Evolutionary conservation across 2,797 vertebrate genomes (phyloP).

Genomic region (Sebastes minor): DNA sequence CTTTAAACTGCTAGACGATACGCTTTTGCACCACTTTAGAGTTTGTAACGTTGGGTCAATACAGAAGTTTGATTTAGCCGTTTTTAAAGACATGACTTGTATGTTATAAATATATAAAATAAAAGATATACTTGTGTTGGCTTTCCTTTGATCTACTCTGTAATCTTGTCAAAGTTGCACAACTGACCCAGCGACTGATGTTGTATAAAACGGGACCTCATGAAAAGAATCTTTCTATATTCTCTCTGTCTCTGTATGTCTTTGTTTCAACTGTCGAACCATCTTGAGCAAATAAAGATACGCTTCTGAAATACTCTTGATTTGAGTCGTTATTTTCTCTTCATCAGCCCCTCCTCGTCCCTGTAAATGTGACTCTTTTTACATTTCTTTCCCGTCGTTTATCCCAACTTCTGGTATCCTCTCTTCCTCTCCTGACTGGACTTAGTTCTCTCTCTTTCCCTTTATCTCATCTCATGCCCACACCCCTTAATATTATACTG

Average conservation of each 20-base stretch:
- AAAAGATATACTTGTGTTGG: slow-evolving; percentile 47
- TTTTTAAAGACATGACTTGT: slow-evolving; percentile 59
- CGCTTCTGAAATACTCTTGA: slow-evolving; percentile 71
- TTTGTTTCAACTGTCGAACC: slow-evolving; percentile 67
- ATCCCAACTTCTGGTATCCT: slow-evolving; percentile 42
- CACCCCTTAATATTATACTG: background rate
- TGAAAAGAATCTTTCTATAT: slow-evolving; percentile 64
- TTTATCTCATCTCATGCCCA: slow-evolving; percentile 24
- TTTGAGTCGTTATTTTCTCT: slow-evolving; percentile 39
- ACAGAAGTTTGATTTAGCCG: slow-evolving; percentile 46
- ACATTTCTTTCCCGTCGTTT: slow-evolving; percentile 18
- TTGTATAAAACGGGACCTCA: slow-evolving; percentile 49
- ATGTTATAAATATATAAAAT: slow-evolving; percentile 45
- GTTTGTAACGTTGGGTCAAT: slow-evolving; percentile 48
- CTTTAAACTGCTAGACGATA: slow-evolving; percentile 37
- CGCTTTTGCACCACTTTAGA: slow-evolving; percentile 66
- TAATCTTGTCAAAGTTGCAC: slow-evolving; percentile 60
- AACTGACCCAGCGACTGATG: slow-evolving; percentile 59
- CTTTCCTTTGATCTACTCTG: slow-evolving; percentile 56
- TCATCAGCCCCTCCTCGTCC: slow-evolving; percentile 11
- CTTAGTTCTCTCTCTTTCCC: slow-evolving; percentile 8
- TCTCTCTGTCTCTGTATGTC: slow-evolving; percentile 51
- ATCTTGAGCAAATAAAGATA: slow-evolving; percentile 83
- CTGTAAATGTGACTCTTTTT: slow-evolving; percentile 22
- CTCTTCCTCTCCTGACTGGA: slow-evolving; percentile 23